A percentile compares a stretch with the other conserved stretches of the same genome.
phyloP scores from a whole-genome alignment of 2,113 vertebrate species.

The Calidris pygmaea region DNA sequence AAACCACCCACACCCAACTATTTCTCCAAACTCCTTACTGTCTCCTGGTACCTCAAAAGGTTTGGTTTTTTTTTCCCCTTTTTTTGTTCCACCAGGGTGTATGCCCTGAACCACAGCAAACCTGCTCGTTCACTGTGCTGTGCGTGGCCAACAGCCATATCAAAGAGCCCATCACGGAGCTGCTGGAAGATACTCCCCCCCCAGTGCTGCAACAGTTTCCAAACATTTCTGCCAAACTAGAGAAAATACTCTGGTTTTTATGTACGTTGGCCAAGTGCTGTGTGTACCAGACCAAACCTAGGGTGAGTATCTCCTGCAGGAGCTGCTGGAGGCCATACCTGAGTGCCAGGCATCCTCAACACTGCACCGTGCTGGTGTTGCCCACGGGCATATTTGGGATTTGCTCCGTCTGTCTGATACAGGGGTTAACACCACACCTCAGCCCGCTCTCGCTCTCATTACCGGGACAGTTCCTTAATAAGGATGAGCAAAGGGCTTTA shows the following conservation, averaged over 20 bases:
- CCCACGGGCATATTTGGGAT: background rate
- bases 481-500: background rate
- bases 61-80: background rate
- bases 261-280: background rate
- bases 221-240: background rate
- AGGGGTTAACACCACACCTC: background rate
- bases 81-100: background rate
- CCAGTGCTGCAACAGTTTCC: background rate
- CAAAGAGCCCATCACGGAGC: background rate
- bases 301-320: background rate
- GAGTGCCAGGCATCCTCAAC: background rate
- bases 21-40: background rate
- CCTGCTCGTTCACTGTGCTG: background rate
- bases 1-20: background rate
- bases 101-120: background rate
- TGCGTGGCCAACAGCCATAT: background rate
- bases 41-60: background rate
- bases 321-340: background rate
- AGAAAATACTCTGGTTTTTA: background rate
- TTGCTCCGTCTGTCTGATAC: background rate
- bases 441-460: background rate
- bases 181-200: background rate
- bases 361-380: accelerated
- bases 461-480: background rate
- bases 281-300: background rate